These are phyloP conservation scores for Nansenia antarctica DNA, from an alignment of 2,113 vertebrate species.

Conservation along the genomic window DNA sequence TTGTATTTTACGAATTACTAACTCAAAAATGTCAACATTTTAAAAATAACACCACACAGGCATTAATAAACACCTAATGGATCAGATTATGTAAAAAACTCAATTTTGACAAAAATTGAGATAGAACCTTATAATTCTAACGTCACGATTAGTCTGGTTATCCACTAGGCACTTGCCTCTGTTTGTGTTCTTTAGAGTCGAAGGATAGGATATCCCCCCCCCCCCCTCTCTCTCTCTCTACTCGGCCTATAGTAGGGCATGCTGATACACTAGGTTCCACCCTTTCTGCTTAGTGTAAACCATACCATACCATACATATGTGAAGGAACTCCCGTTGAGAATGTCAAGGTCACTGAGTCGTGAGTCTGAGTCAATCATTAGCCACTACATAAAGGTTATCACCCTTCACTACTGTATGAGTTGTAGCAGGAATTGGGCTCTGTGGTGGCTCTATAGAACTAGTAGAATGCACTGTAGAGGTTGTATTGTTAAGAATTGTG, in stretches of 20 bases:
- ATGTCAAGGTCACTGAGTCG: not conserved
- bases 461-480: not conserved
- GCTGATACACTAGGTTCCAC: not conserved
- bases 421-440: no score
- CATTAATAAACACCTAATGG: no score
- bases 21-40: no score
- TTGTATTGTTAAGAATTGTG: not conserved
- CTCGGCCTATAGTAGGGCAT: not conserved
- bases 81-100: no score
- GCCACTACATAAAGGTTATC: not conserved
- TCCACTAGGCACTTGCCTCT: constrained; percentile 12
- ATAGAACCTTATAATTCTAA: no score
- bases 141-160: no score
- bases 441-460: not conserved
- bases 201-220: constrained; percentile 13
- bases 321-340: not conserved
- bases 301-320: not conserved
- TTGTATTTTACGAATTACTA: no score
- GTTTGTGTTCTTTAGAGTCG: constrained; percentile 22
- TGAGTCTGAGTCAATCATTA: not conserved
- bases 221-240: not conserved
- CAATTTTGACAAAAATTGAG: no score
- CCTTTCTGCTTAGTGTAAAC: not conserved
- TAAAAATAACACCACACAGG: no score
- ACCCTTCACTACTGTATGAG: no score